Evolutionary conservation across 2,888 invertebrate genomes (phyloP).

Genomic region (Drosophila recens): DNA sequence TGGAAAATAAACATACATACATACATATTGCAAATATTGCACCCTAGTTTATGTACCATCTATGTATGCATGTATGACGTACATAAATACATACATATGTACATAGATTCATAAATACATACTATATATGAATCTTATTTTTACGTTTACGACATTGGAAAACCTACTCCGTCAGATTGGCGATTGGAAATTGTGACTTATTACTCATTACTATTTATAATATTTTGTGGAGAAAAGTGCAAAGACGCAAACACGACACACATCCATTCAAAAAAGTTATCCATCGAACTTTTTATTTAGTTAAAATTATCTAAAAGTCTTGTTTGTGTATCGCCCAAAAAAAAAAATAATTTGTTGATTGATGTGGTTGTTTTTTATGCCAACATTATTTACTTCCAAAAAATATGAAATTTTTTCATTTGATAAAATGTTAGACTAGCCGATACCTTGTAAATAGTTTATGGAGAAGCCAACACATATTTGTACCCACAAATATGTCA

Average conservation of each 20-base stretch:
- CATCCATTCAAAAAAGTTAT: conserved; percentile 6
- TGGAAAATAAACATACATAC: conserved; percentile 36
- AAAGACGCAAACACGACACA: conserved; percentile 1
- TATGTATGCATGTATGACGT: conserved; percentile 9
- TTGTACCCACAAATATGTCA: neutral
- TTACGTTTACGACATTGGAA: conserved; percentile 31
- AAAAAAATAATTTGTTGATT: neutral
- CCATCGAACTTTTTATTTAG: conserved; percentile 10
- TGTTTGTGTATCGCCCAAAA: neutral
- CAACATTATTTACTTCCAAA: conserved; percentile 9
- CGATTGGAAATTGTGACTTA: conserved; percentile 28
- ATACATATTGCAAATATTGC: conserved; percentile 55
- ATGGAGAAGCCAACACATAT: neutral
- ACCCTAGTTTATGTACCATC: conserved; percentile 29
- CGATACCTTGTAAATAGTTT: conserved; percentile 1
- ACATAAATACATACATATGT: conserved; percentile 1
- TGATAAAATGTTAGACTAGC: neutral
- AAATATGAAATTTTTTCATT: neutral
- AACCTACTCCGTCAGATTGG: conserved; percentile 32
- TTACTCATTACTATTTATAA: conserved; percentile 57
- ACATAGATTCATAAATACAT: conserved; percentile 1
- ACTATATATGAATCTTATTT: conserved; percentile 11
- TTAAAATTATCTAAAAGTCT: conserved; percentile 3
- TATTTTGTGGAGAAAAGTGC: conserved; percentile 30
- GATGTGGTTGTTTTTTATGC: conserved; percentile 9